Evolutionary conservation across 2,888 invertebrate genomes (phyloP).

Genomic region (Sminthurides aquaticus): DNA sequence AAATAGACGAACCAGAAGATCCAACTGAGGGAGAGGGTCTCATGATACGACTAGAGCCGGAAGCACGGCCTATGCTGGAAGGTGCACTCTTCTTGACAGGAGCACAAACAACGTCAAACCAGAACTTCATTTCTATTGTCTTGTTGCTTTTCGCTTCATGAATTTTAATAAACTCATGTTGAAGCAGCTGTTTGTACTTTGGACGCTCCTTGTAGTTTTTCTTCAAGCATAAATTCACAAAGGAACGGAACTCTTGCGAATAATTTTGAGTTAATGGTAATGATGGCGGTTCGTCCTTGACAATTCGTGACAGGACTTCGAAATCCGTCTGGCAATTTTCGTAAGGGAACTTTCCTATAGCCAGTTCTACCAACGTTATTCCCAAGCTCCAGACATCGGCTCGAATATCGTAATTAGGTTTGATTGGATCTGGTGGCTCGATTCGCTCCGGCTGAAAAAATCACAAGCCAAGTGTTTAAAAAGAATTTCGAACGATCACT

Average conservation of each 20-base stretch:
- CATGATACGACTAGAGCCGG: conserved; percentile 29
- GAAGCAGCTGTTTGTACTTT: conserved; percentile 83
- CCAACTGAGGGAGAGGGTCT: conserved; percentile 28
- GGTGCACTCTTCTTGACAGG: conserved; percentile 31
- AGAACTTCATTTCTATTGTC: conserved; percentile 62
- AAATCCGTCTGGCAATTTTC: conserved; percentile 94
- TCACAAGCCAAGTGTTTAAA: too few relatives aligned
- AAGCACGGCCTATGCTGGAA: conserved; percentile 28
- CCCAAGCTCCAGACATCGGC: conserved; percentile 99
- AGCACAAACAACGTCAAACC: conserved; percentile 57
- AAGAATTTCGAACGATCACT: conserved; percentile 6
- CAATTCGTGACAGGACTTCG: conserved; percentile 87
- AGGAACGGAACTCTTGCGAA: conserved; percentile 76
- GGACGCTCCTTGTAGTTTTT: conserved; percentile 90
- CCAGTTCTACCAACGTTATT: conserved; percentile 90
- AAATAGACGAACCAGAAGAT: conserved; percentile 27
- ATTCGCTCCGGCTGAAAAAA: conserved; percentile 81
- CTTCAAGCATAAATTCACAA: conserved; percentile 84
- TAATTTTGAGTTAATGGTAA: conserved; percentile 72
- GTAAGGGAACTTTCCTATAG: conserved; percentile 92
- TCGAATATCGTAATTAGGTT: conserved; percentile 95
- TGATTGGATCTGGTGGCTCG: conserved; percentile 82
- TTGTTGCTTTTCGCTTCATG: conserved; percentile 57
- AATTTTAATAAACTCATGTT: conserved; percentile 77
- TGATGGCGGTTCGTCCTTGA: conserved; percentile 79